Conservation (phyloP, 2,797 vertebrate species). For the Melanotaenia pygmaea region DNA sequence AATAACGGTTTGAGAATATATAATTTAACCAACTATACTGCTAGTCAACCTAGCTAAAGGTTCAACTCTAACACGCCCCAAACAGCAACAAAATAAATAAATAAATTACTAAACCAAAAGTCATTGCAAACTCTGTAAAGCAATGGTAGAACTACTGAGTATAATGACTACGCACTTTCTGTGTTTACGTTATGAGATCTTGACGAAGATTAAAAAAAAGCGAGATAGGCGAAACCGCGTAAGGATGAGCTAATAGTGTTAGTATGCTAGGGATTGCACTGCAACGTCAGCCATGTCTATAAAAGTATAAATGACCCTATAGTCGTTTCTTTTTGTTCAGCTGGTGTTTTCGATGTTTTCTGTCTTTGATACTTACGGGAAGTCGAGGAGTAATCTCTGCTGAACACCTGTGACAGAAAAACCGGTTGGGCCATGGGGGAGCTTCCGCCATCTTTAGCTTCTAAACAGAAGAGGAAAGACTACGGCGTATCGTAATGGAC, state of each 20-base stretch:
- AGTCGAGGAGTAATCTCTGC: conserved; percentile 92
- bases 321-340: not conserved
- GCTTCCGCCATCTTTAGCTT: conserved; percentile 93
- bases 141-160: fast-evolving
- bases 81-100: not conserved
- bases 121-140: not conserved
- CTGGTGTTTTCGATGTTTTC: not conserved
- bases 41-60: conserved; percentile 4
- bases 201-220: conserved; percentile 40
- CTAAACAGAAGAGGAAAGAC: conserved; percentile 43
- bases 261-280: conserved; percentile 58
- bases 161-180: conserved; percentile 1
- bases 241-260: conserved; percentile 49
- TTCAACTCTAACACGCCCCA: not conserved
- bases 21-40: not conserved
- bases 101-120: not conserved
- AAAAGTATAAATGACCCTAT: not conserved
- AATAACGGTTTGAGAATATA: not conserved
- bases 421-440: conserved; percentile 90
- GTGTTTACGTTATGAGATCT: not conserved
- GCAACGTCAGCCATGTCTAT: conserved; percentile 3
- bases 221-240: conserved; percentile 24
- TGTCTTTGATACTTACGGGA: conserved; percentile 83
- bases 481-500: conserved; percentile 72
- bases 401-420: conserved; percentile 96